A percentile compares a stretch with the other conserved stretches of the same genome.
Evolutionary conservation across 2,113 vertebrate species (phyloP).

Genomic region (Embiotoca jacksoni): DNA sequence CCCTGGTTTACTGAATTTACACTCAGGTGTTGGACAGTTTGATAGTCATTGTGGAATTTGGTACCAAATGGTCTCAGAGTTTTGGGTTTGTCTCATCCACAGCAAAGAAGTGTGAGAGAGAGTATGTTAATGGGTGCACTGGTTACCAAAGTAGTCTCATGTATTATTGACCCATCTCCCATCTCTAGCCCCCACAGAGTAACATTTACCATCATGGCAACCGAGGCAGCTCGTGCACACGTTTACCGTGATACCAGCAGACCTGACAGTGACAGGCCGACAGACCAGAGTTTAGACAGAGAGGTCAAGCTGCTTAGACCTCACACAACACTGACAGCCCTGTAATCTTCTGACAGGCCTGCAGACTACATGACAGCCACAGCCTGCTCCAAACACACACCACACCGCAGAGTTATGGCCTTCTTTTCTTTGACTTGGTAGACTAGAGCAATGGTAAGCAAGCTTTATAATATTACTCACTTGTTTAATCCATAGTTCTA

Average conservation of each 20-base stretch:
- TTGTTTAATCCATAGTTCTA: background rate
- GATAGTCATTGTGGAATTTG: background rate
- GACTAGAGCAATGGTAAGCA: background rate
- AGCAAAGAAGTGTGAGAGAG: slow-evolving; percentile 11
- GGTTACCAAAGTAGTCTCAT: slow-evolving; percentile 70
- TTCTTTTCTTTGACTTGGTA: background rate
- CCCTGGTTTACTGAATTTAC: background rate
- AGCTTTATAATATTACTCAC: background rate
- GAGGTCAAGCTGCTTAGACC: slow-evolving; percentile 62
- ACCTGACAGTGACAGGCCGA: slow-evolving; percentile 26
- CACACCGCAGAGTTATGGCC: background rate
- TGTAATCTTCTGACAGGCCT: slow-evolving; percentile 45
- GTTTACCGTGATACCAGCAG: slow-evolving; percentile 36
- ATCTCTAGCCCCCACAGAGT: slow-evolving; percentile 41
- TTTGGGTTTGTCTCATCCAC: slow-evolving; percentile 28
- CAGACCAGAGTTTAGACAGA: slow-evolving; percentile 26
- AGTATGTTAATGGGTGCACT: slow-evolving; percentile 44
- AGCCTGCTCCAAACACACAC: background rate
- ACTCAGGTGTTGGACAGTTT: background rate
- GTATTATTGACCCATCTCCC: slow-evolving; percentile 75
- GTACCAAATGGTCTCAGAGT: slow-evolving; percentile 8
- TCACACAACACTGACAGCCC: slow-evolving; percentile 30
- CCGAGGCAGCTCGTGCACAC: slow-evolving; percentile 31
- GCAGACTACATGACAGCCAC: slow-evolving; percentile 28
- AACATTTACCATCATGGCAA: slow-evolving; percentile 40